phyloP scores from a whole-genome alignment of 64 coral and sea anemone species.

The Montipora cactus region DNA sequence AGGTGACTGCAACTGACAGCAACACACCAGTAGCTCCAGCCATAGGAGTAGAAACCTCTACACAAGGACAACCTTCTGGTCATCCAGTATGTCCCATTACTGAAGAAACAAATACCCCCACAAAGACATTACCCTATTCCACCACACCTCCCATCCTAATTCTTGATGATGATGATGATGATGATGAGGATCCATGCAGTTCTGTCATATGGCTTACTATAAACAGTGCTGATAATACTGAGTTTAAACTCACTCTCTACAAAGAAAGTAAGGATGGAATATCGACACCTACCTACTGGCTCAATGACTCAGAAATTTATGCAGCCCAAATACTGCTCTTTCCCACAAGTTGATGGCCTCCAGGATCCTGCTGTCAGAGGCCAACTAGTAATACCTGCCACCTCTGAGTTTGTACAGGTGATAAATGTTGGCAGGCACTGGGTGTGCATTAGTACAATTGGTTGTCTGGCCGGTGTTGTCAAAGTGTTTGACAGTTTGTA shows the following conservation, averaged over 20 bases:
- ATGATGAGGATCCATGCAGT: constrained; percentile 4
- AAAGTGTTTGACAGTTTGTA: constrained; percentile 66
- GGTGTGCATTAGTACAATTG: constrained; percentile 42
- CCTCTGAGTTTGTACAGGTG: constrained; percentile 40
- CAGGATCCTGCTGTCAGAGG: background rate
- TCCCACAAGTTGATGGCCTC: constrained; percentile 53
- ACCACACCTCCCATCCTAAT: background rate
- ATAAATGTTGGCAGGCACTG: constrained; percentile 62
- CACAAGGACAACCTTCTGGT: too few species aligned
- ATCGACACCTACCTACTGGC: constrained; percentile 28
- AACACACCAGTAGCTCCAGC: background rate
- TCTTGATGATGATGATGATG: background rate
- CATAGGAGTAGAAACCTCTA: too few species aligned
- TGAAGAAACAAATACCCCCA: too few species aligned
- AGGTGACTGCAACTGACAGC: too few species aligned
- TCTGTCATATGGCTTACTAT: constrained; percentile 46
- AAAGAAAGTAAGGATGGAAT: constrained; percentile 51
- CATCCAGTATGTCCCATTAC: too few species aligned
- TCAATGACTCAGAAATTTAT: constrained; percentile 49
- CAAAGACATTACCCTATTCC: too few species aligned
- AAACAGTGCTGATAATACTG: constrained; percentile 4
- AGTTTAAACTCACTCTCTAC: constrained; percentile 34
- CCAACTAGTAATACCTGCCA: background rate
- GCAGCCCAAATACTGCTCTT: constrained; percentile 48
- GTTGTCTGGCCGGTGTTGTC: constrained; percentile 16